phyloP scores from a whole-genome alignment of 1,140 invertebrate species.

The Dryas iulia region DNA sequence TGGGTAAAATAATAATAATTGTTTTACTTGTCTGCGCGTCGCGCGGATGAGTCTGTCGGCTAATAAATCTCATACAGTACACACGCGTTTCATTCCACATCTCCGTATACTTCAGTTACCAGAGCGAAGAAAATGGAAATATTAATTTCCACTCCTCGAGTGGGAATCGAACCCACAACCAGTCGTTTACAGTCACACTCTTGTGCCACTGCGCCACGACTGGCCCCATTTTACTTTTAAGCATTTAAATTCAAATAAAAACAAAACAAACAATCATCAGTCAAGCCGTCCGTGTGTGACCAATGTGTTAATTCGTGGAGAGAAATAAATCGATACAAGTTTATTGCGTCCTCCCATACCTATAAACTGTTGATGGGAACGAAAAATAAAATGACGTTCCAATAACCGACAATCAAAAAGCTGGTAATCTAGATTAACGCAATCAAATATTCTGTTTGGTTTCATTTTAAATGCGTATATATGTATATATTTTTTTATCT shows the following conservation, averaged over 20 bases:
- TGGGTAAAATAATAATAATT: no score
- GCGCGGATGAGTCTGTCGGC: no score
- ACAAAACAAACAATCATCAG: slow-evolving; percentile 15
- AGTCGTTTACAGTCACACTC: no score
- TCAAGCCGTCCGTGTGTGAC: slow-evolving; percentile 20
- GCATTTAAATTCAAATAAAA: neutral
- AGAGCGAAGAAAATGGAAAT: no score
- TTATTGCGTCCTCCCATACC: slow-evolving; percentile 20
- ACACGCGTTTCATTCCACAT: no score
- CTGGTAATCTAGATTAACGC: slow-evolving; percentile 14
- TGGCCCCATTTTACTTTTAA: no score
- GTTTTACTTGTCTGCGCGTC: no score
- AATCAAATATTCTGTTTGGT: slow-evolving; percentile 8
- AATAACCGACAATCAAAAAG: neutral
- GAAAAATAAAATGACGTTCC: slow-evolving; percentile 20
- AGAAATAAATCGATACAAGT: slow-evolving; percentile 32
- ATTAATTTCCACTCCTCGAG: no score
- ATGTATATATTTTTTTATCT: neutral
- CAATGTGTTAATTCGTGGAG: slow-evolving; percentile 33
- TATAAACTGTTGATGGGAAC: slow-evolving; percentile 13
- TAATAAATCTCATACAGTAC: no score
- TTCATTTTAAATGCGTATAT: neutral
- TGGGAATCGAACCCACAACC: no score
- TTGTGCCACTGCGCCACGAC: no score
- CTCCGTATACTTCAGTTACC: no score